phyloP scores from a whole-genome alignment of 2,113 vertebrate species.

The Megaceryle maxima region DNA sequence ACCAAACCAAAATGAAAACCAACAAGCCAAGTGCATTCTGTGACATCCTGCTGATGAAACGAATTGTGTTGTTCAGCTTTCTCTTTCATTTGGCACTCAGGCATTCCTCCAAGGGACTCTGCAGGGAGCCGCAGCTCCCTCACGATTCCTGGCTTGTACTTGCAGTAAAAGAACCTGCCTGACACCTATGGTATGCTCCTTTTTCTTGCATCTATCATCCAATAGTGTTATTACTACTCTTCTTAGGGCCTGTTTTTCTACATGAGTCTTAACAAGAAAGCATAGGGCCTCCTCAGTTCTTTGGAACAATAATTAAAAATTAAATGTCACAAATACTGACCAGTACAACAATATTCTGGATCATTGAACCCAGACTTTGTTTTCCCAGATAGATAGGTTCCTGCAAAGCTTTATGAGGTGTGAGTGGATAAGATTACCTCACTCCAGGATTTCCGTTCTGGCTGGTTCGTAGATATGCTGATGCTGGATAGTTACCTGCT shows the following conservation, averaged over 20 bases:
- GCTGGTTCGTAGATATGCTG: not conserved
- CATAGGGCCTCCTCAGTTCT: not conserved
- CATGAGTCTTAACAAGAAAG: not conserved
- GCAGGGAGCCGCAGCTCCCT: not conserved
- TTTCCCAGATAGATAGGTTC: not conserved
- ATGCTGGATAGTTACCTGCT: not conserved
- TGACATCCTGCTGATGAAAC: not conserved
- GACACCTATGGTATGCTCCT: not conserved
- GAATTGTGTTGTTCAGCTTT: not conserved
- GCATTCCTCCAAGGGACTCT: not conserved
- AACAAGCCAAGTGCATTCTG: not conserved
- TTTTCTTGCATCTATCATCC: not conserved
- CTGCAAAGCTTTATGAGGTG: constrained; percentile 28
- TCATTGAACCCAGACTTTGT: not conserved
- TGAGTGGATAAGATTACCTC: constrained; percentile 20
- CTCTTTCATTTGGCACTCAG: not conserved
- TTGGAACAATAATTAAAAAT: not conserved
- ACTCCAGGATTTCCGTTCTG: not conserved
- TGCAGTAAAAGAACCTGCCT: not conserved
- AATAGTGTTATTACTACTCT: not conserved
- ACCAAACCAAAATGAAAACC: not conserved
- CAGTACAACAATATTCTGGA: not conserved
- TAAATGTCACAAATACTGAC: not conserved
- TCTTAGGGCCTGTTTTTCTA: not conserved
- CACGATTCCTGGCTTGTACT: not conserved